Percentiles rank a stretch among this genome's conserved stretches.
Evolutionary conservation across 1,140 invertebrate species (phyloP).

Genomic region (Habropoda laboriosa): DNA sequence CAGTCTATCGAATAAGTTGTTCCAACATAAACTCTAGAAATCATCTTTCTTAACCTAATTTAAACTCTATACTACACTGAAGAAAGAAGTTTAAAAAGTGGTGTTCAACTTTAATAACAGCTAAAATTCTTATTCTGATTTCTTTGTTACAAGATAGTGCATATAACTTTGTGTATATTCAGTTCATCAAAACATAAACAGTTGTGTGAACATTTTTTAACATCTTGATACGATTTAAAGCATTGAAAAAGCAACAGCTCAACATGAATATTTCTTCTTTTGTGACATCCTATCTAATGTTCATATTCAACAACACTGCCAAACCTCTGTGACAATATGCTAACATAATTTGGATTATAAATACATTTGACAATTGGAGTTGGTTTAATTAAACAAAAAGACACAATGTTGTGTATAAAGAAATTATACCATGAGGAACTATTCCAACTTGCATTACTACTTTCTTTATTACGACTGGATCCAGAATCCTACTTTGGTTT

Average conservation of each 20-base stretch:
- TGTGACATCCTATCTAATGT: slow-evolving; percentile 11
- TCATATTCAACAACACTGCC: slow-evolving; percentile 50
- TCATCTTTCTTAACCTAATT: neutral
- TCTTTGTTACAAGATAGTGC: neutral
- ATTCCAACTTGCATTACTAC: slow-evolving; percentile 88
- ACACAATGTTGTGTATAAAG: slow-evolving; percentile 87
- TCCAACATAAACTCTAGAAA: neutral
- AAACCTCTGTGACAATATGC: slow-evolving; percentile 63
- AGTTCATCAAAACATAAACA: neutral
- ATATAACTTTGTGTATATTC: neutral
- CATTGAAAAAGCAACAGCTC: neutral
- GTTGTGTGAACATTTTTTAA: neutral
- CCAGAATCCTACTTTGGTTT: slow-evolving; percentile 86
- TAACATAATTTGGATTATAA: neutral
- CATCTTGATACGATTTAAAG: neutral
- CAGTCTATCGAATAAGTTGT: slow-evolving; percentile 55
- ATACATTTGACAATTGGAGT: neutral
- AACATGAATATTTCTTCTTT: slow-evolving; percentile 22
- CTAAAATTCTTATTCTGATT: neutral
- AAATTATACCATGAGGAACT: slow-evolving; percentile 90
- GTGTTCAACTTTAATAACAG: neutral
- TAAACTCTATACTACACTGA: neutral
- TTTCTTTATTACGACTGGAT: slow-evolving; percentile 89
- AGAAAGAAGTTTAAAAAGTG: neutral
- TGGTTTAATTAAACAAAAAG: neutral